Base-by-base conservation (phyloP, 2,888 invertebrate species). In the Noctua comes region DNA sequence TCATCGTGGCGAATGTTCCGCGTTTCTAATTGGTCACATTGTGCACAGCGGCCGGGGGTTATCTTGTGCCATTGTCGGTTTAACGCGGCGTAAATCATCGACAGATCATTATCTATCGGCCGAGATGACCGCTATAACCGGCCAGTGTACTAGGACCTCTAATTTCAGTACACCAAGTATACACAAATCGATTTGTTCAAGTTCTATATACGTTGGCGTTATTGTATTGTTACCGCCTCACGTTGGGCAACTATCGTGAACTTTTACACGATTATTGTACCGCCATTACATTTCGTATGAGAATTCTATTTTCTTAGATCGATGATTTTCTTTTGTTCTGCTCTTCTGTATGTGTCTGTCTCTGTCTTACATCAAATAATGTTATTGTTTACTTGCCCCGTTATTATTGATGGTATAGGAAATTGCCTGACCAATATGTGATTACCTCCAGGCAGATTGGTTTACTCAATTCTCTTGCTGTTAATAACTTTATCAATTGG, bases 211-310 rank as follows among this genome's bases (percentile, higher is more conserved):
- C 59, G 71, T 86, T 94, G 95, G 96, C 86, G 89, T 68, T 80
- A 87, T 88, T 90, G 91, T 92, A 95, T 95, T 95, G 95, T 95
- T 95, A 94, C 93, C 91, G 93, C 89, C 88, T 85, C 90, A 91
- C 93, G 93, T 96, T 95, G 93, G 93, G 95, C 92, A 96, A 95
- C 93, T 94, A 96, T 96, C 95, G 95, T 96, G 96, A 96, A 97
- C 96, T 95, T 95, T 95, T 96, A 96, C 96, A 96, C 95, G 95
- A 96, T 95, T 95, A 96, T 95, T 95, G 95, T 95, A 93, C 95
- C 89, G 90, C 91, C 93, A 96, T 96, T 96, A 96, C 94, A 91
- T 93, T 95, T 95, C 94, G 95, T 96, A 96, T 96, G 96, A 96
- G 96, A 96, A 96, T 94, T 96, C 95, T 96, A 96, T 96, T 96